Evolutionary conservation across 2,888 invertebrate species (phyloP).

Genomic region (Tupiocoris notatus): DNA sequence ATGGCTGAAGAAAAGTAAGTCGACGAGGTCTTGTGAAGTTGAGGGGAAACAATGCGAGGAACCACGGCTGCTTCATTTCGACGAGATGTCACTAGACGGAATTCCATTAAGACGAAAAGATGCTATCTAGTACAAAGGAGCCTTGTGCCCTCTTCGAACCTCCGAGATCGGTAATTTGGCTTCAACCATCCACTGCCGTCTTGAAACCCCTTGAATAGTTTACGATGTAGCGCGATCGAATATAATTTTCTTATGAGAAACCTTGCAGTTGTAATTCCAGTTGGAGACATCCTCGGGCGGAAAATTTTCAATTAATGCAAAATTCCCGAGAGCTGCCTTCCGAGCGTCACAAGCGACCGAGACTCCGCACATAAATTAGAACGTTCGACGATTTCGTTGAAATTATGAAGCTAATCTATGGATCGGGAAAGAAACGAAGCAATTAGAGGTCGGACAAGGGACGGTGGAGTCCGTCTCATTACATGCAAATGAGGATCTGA

Average conservation of each 20-base stretch:
- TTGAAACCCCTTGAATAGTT: too few species aligned
- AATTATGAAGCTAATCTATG: constrained; percentile 45
- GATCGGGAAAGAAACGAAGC: constrained; percentile 42
- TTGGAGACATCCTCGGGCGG: too few species aligned
- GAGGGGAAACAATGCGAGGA: constrained; percentile 37
- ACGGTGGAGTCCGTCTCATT: constrained; percentile 40
- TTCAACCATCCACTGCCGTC: neutral
- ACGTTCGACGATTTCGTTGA: constrained; percentile 43
- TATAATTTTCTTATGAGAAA: too few species aligned
- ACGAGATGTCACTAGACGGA: constrained; percentile 34
- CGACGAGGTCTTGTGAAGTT: too few species aligned
- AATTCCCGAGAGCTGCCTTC: constrained; percentile 30
- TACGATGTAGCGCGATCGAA: too few species aligned
- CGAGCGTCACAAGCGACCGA: constrained; percentile 40
- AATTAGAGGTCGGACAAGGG: constrained; percentile 39
- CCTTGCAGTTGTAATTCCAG: too few species aligned
- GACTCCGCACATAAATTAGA: constrained; percentile 43
- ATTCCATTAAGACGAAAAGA: constrained; percentile 30
- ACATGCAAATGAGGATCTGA: constrained; percentile 45
- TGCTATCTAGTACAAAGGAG: constrained; percentile 5
- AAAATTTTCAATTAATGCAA: constrained; percentile 27
- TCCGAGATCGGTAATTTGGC: neutral
- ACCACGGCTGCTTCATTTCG: constrained; percentile 10
- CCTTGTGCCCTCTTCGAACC: too few species aligned
- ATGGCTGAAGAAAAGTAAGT: constrained; percentile 4